phyloP scores from a whole-genome alignment of 1,140 invertebrate species.

The Hyphantria cunea region DNA sequence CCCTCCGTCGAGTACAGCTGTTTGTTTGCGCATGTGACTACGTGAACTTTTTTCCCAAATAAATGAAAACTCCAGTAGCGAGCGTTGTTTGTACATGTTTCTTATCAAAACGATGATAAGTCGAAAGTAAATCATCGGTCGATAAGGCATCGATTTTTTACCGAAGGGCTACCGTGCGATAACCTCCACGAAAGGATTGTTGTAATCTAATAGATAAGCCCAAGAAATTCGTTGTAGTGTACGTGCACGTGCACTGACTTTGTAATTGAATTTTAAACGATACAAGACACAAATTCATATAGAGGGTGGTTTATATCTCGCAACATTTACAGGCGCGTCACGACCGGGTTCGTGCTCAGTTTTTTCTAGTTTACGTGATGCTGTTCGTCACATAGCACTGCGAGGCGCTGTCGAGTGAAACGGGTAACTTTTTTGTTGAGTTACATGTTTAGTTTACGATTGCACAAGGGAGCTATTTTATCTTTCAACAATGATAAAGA shows the following conservation, averaged over 20 bases:
- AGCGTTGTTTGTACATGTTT: conserved; percentile 42
- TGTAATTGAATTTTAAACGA: conserved; percentile 56
- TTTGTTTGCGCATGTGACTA: conserved; percentile 55
- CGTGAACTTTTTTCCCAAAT: conserved; percentile 28
- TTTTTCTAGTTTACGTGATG: conserved; percentile 50
- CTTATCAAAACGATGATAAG: conserved; percentile 64
- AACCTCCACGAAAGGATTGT: conserved; percentile 60
- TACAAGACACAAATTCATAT: conserved; percentile 59
- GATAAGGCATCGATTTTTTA: conserved; percentile 68
- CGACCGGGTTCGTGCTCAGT: conserved; percentile 46
- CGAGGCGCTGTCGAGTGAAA: conserved; percentile 53
- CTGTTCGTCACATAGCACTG: conserved; percentile 37
- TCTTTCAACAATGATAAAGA: conserved; percentile 31
- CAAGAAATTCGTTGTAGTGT: conserved; percentile 45
- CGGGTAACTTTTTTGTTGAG: conserved; percentile 50
- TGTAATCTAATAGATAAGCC: conserved; percentile 68
- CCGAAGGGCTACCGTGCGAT: conserved; percentile 70
- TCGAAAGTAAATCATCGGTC: conserved; percentile 65
- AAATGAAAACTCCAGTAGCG: conserved; percentile 45
- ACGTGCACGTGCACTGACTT: conserved; percentile 59
- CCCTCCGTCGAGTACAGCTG: conserved; percentile 16
- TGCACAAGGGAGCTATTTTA: conserved; percentile 35
- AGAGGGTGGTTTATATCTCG: conserved; percentile 56
- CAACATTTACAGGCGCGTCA: conserved; percentile 64
- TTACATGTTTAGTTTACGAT: conserved; percentile 41